Evolutionary conservation across 2,888 invertebrate species (phyloP).

Genomic region (Hirtodrosophila cameraria): DNA sequence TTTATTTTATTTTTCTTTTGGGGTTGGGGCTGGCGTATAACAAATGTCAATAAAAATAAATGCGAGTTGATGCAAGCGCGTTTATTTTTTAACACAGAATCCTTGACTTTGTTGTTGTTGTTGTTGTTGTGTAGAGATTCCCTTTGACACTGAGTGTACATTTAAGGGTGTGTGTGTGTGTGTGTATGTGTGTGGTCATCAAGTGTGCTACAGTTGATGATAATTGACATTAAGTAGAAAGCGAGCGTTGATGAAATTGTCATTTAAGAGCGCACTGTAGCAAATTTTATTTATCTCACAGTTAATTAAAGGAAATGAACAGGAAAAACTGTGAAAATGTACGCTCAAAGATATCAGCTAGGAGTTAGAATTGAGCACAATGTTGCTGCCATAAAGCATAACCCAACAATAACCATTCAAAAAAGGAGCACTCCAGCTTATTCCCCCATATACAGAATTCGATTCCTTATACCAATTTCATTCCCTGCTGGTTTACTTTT

Average conservation of each 20-base stretch:
- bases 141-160: slow-evolving; percentile 39
- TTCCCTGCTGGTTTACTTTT: slow-evolving; percentile 56
- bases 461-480: slow-evolving; percentile 55
- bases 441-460: slow-evolving; percentile 7
- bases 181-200: slow-evolving; percentile 34
- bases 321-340: slow-evolving; percentile 10
- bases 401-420: slow-evolving; percentile 67
- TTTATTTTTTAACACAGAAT: slow-evolving; percentile 37
- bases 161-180: slow-evolving; percentile 1
- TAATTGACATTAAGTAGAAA: slow-evolving; percentile 56
- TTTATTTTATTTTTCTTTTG: background rate
- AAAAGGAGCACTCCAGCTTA: slow-evolving; percentile 47
- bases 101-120: slow-evolving; percentile 42
- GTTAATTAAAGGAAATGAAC: slow-evolving; percentile 52
- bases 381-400: slow-evolving; percentile 60
- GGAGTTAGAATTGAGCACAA: background rate
- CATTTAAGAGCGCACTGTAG: slow-evolving; percentile 29
- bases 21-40: slow-evolving; percentile 13
- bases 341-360: background rate
- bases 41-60: slow-evolving; percentile 76
- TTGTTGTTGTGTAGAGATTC: slow-evolving; percentile 46
- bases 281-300: slow-evolving; percentile 38
- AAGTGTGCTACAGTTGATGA: slow-evolving; percentile 41
- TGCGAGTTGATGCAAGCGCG: slow-evolving; percentile 63
- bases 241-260: slow-evolving; percentile 40